Base-by-base conservation (phyloP, 2,888 invertebrate genomes). In the Desoria tigrina region DNA sequence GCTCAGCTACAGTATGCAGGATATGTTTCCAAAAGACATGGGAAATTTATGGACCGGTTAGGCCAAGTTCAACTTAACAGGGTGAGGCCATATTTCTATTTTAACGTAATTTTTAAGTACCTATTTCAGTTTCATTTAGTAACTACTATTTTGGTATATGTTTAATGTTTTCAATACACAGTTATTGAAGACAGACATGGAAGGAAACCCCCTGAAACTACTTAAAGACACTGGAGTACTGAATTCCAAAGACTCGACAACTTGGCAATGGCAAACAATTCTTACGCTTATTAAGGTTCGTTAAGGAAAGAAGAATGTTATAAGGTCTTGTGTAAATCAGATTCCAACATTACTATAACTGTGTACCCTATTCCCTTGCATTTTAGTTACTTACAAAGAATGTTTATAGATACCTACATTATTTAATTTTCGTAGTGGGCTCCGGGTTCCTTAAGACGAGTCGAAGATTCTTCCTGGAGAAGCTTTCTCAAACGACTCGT, bases 231-330 rank as follows among this genome's bases (percentile, higher is more conserved):
- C 92, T 1, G 86, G 89, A 72, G 94, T 96, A 2, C 83, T 93
- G 76, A 84, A 85, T 63, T 86, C 87, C 65, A 89, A 90, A 76
- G 93, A 93, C 77, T 89, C 89, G 3, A 86, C 86, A 65, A 85
- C 87, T 0, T 96, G 96, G 96, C 90, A 95, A 79, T 96, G 95
- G 95, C 89, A 90, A 77, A 84, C 92, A n/a, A 88, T 96, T 69
- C 85, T 89, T 69, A 87, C 90, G 49, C 86, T 93, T 77, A 82
- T 94, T 28, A 89, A 88, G 85, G 90, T 89, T n/a, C n/a, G n/a
- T n/a, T n/a, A 82, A 77, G 24, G 21, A 49, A 49, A 39, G 16
- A 39, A 39, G 39, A 11, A 16, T 39, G 9, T 39, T 16, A 39
- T 39, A 39, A 11, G 39, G 16, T 11, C 9, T 39, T 9, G 39